Base-by-base conservation (phyloP, 2,888 invertebrate genomes). In the Lochmaea capreae region DNA sequence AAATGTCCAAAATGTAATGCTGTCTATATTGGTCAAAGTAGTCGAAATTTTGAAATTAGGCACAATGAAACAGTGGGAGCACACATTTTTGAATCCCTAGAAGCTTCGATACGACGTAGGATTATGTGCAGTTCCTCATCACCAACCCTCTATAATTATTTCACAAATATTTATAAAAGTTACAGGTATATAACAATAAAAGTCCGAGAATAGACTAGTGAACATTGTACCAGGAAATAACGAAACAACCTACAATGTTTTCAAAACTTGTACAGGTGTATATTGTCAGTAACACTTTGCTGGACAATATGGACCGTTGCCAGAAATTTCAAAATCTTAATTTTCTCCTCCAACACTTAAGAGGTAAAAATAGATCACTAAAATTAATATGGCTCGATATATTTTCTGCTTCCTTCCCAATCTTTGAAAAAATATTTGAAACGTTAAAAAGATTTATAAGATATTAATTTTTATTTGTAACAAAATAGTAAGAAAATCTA, bases 261-360 rank as follows among this genome's bases (percentile, higher is more conserved):
- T 73, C 18, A 61, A 66, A 54, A 73, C 65, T 58, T 65, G 61
- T 62, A 73, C 73, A 73, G 73, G 66, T 73, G 73, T 65, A 62
- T 54, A 61, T 66, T 70, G 61, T 61, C 63, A 58, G 61, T 66
- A 66, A 54, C 18, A 54, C 54, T 16, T 54, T 54, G 18, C 62
- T 63, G 62, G 65, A 58, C 59, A 33, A 42, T 52, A 46, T 74
- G 74, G 74, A 71, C 39, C 12, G 42, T 52, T 74, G 74, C 74
- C 74, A 74, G 61, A 71, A 69, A 59, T 46, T 65, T 58, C 26
- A 65, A 59, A 67, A 65, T 22, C 59, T 73, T 58, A 73, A 65
- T 73, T 63, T 67, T n/a, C 61, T 68, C 16, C 49, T 61, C 61
- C 61, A 62, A 61, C 65, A 62, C 46, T 61, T 42, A 10, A 72